Evolutionary conservation across 2,113 vertebrate genomes (phyloP).

Genomic region (Oryzias curvinotus): DNA sequence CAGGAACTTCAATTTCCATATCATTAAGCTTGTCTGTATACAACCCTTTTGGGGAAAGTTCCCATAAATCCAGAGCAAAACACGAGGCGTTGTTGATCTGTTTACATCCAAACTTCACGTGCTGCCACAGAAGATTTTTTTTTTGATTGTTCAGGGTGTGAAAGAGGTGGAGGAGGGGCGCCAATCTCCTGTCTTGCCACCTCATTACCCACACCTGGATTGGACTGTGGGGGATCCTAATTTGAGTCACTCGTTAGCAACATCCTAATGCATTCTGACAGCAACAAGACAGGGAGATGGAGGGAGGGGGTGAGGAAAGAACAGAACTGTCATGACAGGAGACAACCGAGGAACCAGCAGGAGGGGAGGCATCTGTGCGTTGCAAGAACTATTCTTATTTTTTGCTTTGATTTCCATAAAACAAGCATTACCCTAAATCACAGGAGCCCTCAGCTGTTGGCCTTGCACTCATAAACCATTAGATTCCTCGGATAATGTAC

Average conservation of each 20-base stretch:
- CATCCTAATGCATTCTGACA: constrained; percentile 71
- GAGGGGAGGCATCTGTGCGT: constrained; percentile 14
- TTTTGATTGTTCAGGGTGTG: constrained; percentile 33
- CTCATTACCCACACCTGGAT: constrained; percentile 73
- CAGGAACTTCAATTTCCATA: constrained; percentile 67
- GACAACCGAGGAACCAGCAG: constrained; percentile 20
- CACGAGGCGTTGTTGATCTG: constrained; percentile 13
- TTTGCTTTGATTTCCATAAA: constrained; percentile 81
- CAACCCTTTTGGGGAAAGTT: constrained; percentile 11
- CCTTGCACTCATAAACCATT: constrained; percentile 77
- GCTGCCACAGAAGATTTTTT: constrained; percentile 6
- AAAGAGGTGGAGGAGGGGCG: constrained; percentile 43
- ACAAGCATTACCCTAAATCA: constrained; percentile 78
- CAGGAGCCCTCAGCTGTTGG: constrained; percentile 54
- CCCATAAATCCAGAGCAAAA: constrained; percentile 32
- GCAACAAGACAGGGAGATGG: constrained; percentile 57
- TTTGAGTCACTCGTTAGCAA: constrained; percentile 71
- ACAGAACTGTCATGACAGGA: constrained; percentile 29
- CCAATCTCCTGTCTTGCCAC: constrained; percentile 56
- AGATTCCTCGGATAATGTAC: constrained; percentile 71
- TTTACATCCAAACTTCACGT: neutral
- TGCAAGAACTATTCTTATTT: constrained; percentile 58
- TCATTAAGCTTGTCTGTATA: constrained; percentile 53
- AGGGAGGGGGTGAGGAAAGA: constrained; percentile 21
- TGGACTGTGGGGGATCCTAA: constrained; percentile 62